Conservation (phyloP, 2,888 invertebrate species). For the Nesidiocoris tenuis region DNA sequence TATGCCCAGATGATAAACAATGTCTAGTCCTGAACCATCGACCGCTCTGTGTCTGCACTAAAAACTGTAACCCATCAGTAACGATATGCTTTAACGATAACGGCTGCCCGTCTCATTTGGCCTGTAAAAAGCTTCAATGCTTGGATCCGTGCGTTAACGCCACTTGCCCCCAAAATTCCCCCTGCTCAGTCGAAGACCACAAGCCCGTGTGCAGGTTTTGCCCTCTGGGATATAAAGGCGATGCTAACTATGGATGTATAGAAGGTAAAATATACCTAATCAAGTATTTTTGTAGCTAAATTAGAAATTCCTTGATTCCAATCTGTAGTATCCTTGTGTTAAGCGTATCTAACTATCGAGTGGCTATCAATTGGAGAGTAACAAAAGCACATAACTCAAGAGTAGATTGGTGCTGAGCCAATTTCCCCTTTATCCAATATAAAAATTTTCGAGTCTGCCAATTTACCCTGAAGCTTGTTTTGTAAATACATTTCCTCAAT, state of each 20-base stretch:
- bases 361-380: not conserved
- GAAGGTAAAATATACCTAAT: constrained; percentile 72
- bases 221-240: constrained; percentile 88
- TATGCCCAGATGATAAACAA: constrained; percentile 78
- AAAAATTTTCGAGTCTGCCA: not conserved
- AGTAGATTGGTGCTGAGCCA: not conserved
- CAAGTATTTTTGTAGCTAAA: constrained; percentile 14
- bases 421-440: not conserved
- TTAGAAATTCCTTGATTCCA: not conserved
- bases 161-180: constrained; percentile 79
- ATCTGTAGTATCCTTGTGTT: not conserved
- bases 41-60: constrained; percentile 81
- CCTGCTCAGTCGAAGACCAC: constrained; percentile 92
- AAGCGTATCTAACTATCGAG: not conserved
- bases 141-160: constrained; percentile 85
- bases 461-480: constrained; percentile 10
- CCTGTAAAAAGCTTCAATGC: constrained; percentile 85
- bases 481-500: constrained; percentile 16
- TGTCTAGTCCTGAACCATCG: constrained; percentile 87
- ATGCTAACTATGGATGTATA: constrained; percentile 90
- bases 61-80: constrained; percentile 80
- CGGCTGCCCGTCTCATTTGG: constrained; percentile 80
- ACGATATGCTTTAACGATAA: constrained; percentile 87
- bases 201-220: constrained; percentile 95
- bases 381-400: not conserved